phyloP scores from a whole-genome alignment of 2,113 vertebrate species.

The Phaethornis superciliosus region DNA sequence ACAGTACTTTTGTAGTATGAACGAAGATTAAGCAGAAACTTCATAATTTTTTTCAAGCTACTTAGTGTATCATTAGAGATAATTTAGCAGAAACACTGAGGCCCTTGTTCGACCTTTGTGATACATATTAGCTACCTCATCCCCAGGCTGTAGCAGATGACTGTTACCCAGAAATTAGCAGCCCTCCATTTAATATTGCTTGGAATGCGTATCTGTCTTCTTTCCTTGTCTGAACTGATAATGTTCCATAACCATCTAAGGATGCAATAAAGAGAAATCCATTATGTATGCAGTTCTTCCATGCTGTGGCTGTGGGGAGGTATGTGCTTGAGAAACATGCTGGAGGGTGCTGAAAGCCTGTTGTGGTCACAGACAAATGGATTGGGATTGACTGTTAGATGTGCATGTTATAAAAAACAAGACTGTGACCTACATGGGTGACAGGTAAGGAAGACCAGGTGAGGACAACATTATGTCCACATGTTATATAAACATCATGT shows the following conservation, averaged over 20 bases:
- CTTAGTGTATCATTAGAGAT: background rate
- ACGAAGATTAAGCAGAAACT: background rate
- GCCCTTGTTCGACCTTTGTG: background rate
- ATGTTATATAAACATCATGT: background rate
- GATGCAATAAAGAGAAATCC: background rate
- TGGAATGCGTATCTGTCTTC: background rate
- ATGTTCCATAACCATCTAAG: background rate
- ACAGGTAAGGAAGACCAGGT: background rate
- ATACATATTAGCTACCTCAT: background rate
- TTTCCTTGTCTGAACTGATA: background rate
- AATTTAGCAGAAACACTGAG: background rate
- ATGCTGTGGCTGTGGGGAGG: rapidly evolving
- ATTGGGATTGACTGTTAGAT: rapidly evolving
- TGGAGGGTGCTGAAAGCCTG: background rate
- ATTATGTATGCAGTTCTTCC: background rate
- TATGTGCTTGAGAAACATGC: background rate
- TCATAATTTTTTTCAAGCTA: background rate
- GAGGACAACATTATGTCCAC: background rate
- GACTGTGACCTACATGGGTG: background rate
- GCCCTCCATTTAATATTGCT: background rate
- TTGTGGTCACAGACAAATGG: background rate
- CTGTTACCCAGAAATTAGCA: background rate
- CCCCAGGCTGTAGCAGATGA: background rate
- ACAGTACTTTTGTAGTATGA: background rate
- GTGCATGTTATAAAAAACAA: background rate